These are phyloP conservation scores for Boloria selene DNA, from an alignment of 2,888 invertebrate species.

Conservation along the genomic window DNA sequence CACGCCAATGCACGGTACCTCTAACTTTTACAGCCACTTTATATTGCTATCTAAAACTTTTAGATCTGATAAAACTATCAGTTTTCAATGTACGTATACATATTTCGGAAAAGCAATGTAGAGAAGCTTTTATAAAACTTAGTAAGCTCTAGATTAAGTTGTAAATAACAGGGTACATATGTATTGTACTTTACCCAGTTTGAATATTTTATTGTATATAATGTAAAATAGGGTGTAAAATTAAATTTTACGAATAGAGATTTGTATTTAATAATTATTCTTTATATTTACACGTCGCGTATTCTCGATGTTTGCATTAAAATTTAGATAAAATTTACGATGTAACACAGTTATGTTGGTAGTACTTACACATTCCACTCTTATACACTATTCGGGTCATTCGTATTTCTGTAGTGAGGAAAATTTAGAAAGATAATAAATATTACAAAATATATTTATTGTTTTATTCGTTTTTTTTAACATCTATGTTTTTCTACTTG, in stretches of 20 bases:
- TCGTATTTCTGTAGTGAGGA: slow-evolving; percentile 58
- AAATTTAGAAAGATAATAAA: slow-evolving; percentile 58
- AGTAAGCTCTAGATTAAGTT: slow-evolving; percentile 33
- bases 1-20: slow-evolving; percentile 36
- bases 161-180: slow-evolving; percentile 60
- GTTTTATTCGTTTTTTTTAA: slow-evolving; percentile 30
- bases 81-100: no score
- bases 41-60: background rate
- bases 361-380: slow-evolving; percentile 68
- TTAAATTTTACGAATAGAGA: slow-evolving; percentile 42
- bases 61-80: background rate
- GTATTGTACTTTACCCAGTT: slow-evolving; percentile 57
- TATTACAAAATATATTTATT: slow-evolving; percentile 36
- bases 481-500: background rate
- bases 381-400: slow-evolving; percentile 52
- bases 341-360: slow-evolving; percentile 13
- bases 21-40: slow-evolving; percentile 22
- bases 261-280: slow-evolving; percentile 23
- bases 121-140: background rate
- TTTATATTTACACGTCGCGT: slow-evolving; percentile 41
- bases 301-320: background rate
- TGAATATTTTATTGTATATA: slow-evolving; percentile 71
- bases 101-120: background rate
- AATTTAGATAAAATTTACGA: slow-evolving; percentile 1
- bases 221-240: slow-evolving; percentile 50